phyloP scores from a whole-genome alignment of 2,113 vertebrate genomes.

The Pelecanus crispus region DNA sequence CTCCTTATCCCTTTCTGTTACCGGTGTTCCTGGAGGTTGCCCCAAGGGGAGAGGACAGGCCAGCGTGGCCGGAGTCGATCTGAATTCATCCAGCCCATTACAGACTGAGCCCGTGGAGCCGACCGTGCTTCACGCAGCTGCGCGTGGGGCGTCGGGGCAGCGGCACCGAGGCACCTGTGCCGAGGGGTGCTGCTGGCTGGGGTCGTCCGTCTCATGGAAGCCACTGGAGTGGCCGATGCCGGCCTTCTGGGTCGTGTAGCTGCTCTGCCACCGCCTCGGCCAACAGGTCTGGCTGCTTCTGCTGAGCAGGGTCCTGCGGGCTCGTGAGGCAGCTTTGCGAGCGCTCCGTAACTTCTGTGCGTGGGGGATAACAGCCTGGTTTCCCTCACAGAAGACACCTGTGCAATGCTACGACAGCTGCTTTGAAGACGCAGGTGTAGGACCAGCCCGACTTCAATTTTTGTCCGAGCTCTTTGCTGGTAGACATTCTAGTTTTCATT shows the following conservation, averaged over 20 bases:
- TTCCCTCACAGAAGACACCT: neutral
- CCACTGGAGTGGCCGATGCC: neutral
- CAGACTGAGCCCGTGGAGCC: fast-evolving
- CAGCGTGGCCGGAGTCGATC: fast-evolving
- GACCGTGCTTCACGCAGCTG: fast-evolving
- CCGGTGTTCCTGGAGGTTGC: fast-evolving
- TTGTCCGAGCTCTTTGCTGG: neutral
- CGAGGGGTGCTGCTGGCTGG: neutral
- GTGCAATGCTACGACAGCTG: neutral
- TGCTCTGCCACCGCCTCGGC: neutral
- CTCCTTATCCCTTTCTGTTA: neutral
- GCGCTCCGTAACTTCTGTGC: too few species aligned
- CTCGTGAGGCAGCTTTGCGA: neutral
- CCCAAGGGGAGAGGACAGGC: neutral
- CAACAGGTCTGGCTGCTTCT: neutral
- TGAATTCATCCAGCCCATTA: neutral
- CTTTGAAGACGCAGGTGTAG: neutral
- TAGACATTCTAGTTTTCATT: neutral
- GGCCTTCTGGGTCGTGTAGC: neutral
- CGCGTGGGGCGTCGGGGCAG: fast-evolving
- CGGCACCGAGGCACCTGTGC: neutral
- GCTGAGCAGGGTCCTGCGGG: neutral
- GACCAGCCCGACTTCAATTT: neutral
- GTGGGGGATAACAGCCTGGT: neutral
- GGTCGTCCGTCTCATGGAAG: neutral